Evolutionary conservation across 2,113 vertebrate species (phyloP).

Genomic region (Seriola rivoliana): DNA sequence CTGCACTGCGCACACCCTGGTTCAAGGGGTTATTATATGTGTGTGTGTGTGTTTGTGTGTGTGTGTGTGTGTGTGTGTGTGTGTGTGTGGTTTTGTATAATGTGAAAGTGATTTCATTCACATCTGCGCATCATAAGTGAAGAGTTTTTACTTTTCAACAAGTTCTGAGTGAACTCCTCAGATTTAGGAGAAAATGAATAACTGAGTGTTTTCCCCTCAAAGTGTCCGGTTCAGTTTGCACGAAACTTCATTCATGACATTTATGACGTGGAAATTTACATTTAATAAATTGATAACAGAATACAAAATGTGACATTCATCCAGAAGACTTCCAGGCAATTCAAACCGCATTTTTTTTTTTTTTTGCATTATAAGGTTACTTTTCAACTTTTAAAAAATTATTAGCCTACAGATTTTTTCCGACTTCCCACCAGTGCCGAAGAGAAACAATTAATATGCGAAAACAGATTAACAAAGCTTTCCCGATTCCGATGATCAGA

Average conservation of each 20-base stretch:
- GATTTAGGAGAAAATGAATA: background rate
- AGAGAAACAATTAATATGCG: background rate
- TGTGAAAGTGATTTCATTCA: background rate
- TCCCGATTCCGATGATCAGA: background rate
- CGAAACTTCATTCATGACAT: background rate
- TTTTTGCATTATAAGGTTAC: background rate
- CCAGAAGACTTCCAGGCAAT: background rate
- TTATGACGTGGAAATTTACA: background rate
- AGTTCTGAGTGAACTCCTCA: background rate
- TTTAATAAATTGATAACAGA: background rate
- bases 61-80: background rate
- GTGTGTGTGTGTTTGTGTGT: background rate
- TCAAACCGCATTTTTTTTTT: background rate
- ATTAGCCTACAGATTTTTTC: background rate
- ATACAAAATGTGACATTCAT: background rate
- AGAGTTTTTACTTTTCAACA: conserved; percentile 23
- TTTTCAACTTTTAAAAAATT: background rate
- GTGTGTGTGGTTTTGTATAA: background rate
- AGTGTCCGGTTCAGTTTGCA: background rate
- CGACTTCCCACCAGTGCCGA: background rate
- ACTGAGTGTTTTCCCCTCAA: background rate
- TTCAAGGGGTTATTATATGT: background rate
- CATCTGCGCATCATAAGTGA: background rate
- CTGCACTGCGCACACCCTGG: background rate
- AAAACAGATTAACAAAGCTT: background rate